Evolutionary conservation across 2,888 invertebrate species (phyloP), one percentile per base, ranked within the genome.

Genomic region (Dione juno): DNA sequence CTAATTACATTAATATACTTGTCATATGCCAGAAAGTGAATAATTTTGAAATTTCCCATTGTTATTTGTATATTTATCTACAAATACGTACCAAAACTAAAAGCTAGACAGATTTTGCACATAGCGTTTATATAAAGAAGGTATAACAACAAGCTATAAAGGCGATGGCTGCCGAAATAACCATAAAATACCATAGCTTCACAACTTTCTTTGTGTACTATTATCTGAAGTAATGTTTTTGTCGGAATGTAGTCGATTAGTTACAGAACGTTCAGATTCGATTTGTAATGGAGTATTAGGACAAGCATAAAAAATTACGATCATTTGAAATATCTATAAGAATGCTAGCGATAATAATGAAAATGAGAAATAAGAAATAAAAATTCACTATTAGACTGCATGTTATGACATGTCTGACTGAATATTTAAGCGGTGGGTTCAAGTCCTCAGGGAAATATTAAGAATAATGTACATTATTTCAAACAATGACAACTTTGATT

Each of bases 191-290:
- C 43, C 28, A 61, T 61, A 45, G 43, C 28, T 28, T 9, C 28
- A 43, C 43, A 43, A 61, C 61, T 45, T 61, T 45, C 61, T 45
- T 61, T n/a, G 43, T 21, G n/a, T 45, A 61, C 45, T 61, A 61
- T 61, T 61, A 61, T 45, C 43, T 45, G n/a, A 10, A 45, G 28
- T 43, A 45, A 43, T 61, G 43, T 61, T 61, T 61, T 61, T 28
- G n/a, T 61, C 28, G 61, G 61, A 61, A 61, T 45, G 28, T 61
- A 7, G 61, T n/a, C 61, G 43, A 61, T 61, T 61, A 45, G 61
- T 61, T 61, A 61, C 61, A 61, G 43, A 61, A 61, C 28, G 61
- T 45, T 28, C 61, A 45, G 61, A 61, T 61, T 28, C 61, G n/a
- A 45, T 61, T 61, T 28, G 61, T 45, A 61, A 61, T n/a, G 61